Conservation (phyloP, 2,888 invertebrate genomes). For the Drosophila atripex region DNA sequence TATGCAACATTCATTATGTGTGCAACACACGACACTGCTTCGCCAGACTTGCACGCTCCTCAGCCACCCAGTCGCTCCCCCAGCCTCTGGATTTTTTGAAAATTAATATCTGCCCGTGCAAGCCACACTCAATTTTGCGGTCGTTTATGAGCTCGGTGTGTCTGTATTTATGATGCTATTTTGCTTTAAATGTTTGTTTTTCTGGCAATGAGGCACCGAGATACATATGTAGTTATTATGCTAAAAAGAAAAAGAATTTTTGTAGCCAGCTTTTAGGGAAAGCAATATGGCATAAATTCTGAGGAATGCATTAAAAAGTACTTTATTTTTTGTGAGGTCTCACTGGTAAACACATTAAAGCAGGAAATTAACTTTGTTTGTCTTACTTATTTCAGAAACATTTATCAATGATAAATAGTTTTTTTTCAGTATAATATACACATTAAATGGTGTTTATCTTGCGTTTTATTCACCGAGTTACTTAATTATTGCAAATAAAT, state of each 20-base stretch:
- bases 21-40: slow-evolving; percentile 35
- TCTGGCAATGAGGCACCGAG: not conserved
- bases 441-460: not conserved
- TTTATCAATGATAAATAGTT: not conserved
- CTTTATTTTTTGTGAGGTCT: not conserved
- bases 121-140: slow-evolving; percentile 24
- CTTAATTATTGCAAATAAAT: not conserved
- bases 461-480: not conserved
- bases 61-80: not conserved
- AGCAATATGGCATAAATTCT: not conserved
- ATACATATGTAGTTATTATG: slow-evolving; percentile 2
- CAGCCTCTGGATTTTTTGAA: slow-evolving; percentile 10
- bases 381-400: not conserved
- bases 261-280: not conserved
- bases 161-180: slow-evolving; percentile 1
- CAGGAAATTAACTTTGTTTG: not conserved
- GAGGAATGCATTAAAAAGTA: not conserved
- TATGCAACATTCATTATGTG: slow-evolving; percentile 69
- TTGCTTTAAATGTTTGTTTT: slow-evolving; percentile 12
- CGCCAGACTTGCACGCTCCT: not conserved
- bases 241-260: not conserved
- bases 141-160: slow-evolving; percentile 7
- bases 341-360: not conserved
- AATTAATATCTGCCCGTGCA: slow-evolving; percentile 22
- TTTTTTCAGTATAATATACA: no score